Conservation (phyloP, 2,888 invertebrate genomes). For the Drosophila falleni region DNA sequence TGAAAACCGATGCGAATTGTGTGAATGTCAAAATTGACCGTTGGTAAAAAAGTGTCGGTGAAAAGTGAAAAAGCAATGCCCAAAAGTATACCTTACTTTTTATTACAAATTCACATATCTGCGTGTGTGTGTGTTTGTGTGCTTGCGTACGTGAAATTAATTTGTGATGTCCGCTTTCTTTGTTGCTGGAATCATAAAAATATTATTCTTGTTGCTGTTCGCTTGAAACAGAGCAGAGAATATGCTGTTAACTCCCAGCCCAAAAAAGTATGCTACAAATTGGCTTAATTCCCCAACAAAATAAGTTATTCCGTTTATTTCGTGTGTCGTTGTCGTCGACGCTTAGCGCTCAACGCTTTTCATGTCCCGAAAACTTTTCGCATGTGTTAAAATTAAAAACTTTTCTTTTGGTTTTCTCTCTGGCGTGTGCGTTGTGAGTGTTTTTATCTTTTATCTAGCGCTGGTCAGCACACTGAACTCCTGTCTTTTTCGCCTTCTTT, state of each 20-base stretch:
- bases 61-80: conserved; percentile 16
- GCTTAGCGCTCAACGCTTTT: conserved; percentile 55
- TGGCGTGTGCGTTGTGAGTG: conserved; percentile 15
- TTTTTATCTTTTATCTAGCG: conserved; percentile 56
- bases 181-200: conserved; percentile 43
- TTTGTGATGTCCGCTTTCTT: conserved; percentile 55
- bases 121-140: conserved; percentile 1
- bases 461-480: conserved; percentile 37
- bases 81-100: conserved; percentile 10
- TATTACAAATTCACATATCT: too few species aligned
- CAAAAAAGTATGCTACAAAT: conserved; percentile 70
- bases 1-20: too few species aligned
- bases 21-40: too few species aligned
- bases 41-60: too few species aligned
- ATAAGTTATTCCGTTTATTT: conserved; percentile 69
- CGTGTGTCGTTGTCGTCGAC: conserved; percentile 45
- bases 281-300: conserved; percentile 69
- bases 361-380: conserved; percentile 60
- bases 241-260: conserved; percentile 16
- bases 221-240: conserved; percentile 17
- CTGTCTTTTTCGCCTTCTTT: not conserved
- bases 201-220: conserved; percentile 14
- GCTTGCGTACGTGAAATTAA: conserved; percentile 58
- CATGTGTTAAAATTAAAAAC: conserved; percentile 72
- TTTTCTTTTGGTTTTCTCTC: conserved; percentile 42